Base-by-base conservation (phyloP, 2,888 invertebrate species). In the Caenorhabditis sp. region DNA sequence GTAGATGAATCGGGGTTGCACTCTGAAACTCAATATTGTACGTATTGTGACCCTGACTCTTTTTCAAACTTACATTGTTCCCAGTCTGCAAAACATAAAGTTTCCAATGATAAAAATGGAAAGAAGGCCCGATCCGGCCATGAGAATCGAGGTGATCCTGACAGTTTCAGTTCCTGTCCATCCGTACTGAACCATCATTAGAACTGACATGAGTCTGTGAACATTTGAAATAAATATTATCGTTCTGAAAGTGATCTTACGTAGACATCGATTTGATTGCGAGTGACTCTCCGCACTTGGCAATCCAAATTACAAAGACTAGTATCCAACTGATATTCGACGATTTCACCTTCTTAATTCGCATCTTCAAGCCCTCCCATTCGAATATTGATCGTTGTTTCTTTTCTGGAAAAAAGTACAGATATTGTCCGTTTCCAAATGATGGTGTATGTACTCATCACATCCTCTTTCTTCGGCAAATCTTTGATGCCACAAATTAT, bases 141-240 rank as follows among this genome's bases (percentile, higher is more conserved):
- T 78, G 1, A 73, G 55, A 27, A 78, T 32, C 0, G 78, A 78
- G 0, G 70, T 78, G 22, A 78, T 68, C 46, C 68, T 27, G 20
- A 78, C 78, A 2, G 72, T 78, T n/a, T 72, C 52, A 27, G 68
- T 68, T 48, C 78, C 72, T 20, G 72, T 68, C 78, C 78, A 78
- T 2, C 72, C 78, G 35, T 78, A 78, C 41, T 77, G 65, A 8
- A 71, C 66, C 78, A 78, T 78, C 37, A 78, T 39, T 5, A 73
- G 52, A 15, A 78, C 62, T 22, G 72, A 68, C 24, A 72, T 13
- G 11, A 78, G 62, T 5, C 70, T 75, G 55, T n/a, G n/a, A n/a
- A 24, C n/a, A n/a, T n/a, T n/a, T n/a, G n/a, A n/a, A n/a, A n/a
- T n/a, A n/a, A n/a, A n/a, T 45, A 2, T 7, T 9, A 20, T 45